These are phyloP conservation scores for Desmodus rotundus DNA, from an alignment of 2,113 vertebrate species.

Conservation along the genomic window DNA sequence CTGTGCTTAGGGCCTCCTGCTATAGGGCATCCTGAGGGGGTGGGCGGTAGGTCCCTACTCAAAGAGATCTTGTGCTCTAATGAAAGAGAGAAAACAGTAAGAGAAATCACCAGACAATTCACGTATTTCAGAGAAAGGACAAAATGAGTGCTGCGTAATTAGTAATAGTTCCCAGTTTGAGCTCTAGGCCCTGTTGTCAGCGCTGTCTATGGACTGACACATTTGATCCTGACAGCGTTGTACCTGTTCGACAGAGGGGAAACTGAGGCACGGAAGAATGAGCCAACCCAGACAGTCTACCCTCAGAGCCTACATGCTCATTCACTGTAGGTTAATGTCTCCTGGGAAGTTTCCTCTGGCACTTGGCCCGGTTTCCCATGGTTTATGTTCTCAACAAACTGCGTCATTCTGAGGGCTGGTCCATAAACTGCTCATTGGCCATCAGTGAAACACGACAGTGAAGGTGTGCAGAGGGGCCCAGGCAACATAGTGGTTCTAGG, in stretches of 20 bases:
- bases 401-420: not conserved
- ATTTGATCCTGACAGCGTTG: not conserved
- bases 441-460: not conserved
- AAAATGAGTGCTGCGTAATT: not conserved
- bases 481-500: not conserved
- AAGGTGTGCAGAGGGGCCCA: not conserved
- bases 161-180: not conserved
- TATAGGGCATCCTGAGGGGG: not conserved
- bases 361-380: not conserved
- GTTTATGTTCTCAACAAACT: not conserved
- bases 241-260: not conserved
- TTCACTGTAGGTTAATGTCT: not conserved
- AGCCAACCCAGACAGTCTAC: not conserved
- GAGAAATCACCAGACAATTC: not conserved
- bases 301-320: not conserved
- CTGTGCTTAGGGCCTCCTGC: not conserved
- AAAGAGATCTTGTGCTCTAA: not conserved
- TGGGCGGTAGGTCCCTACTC: not conserved
- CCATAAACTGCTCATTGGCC: not conserved
- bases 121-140: not conserved
- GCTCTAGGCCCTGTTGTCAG: not conserved
- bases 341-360: not conserved
- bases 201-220: not conserved
- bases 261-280: not conserved
- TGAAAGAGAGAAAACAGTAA: not conserved